These are phyloP conservation scores for Morpho deidamia DNA, from an alignment of 2,888 invertebrate genomes.

Conservation along the genomic window DNA sequence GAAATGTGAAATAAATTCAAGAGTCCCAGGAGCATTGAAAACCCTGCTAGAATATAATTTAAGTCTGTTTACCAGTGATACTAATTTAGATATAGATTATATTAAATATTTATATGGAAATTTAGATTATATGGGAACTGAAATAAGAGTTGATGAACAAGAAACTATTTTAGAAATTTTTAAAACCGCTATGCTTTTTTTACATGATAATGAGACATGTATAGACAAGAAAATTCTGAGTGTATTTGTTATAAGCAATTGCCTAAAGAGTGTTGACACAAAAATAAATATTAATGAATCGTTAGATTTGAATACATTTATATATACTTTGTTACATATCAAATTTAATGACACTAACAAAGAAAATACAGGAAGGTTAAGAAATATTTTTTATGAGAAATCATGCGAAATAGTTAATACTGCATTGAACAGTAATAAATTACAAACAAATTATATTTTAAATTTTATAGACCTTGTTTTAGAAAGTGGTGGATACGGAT, in stretches of 20 bases:
- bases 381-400: slow-evolving; percentile 55
- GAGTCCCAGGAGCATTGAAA: slow-evolving; percentile 36
- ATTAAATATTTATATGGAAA: slow-evolving; percentile 35
- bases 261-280: slow-evolving; percentile 33
- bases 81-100: slow-evolving; percentile 36
- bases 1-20: slow-evolving; percentile 23
- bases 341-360: slow-evolving; percentile 31
- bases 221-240: slow-evolving; percentile 44
- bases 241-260: slow-evolving; percentile 40
- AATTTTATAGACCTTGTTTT: slow-evolving; percentile 47
- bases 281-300: slow-evolving; percentile 37
- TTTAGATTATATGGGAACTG: slow-evolving; percentile 26
- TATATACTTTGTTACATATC: slow-evolving; percentile 33
- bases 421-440: slow-evolving; percentile 29
- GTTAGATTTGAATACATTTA: slow-evolving; percentile 34
- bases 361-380: slow-evolving; percentile 49
- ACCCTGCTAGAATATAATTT: slow-evolving; percentile 41
- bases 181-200: slow-evolving; percentile 38
- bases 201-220: slow-evolving; percentile 38
- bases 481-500: slow-evolving; percentile 69
- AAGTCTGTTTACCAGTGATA: slow-evolving; percentile 40
- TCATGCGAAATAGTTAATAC: slow-evolving; percentile 46
- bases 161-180: slow-evolving; percentile 42
- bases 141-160: slow-evolving; percentile 25
- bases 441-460: slow-evolving; percentile 33